Evolutionary conservation across 2,797 vertebrate species (phyloP).

Genomic region (Agapornis canus): DNA sequence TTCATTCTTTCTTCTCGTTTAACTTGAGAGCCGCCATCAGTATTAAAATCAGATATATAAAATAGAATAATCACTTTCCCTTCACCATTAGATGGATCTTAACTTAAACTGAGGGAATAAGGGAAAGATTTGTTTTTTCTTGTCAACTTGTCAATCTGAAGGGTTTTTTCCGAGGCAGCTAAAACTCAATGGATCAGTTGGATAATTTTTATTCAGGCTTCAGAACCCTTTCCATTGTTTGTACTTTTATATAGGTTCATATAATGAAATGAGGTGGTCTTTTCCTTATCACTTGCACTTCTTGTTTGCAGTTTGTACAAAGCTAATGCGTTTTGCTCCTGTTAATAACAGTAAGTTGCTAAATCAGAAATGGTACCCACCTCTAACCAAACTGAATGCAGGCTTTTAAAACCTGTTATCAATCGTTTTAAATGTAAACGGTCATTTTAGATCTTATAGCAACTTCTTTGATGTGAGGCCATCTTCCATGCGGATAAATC

Average conservation of each 20-base stretch:
- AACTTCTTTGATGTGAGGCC: not conserved
- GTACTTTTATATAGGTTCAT: not conserved
- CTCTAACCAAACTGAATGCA: not conserved
- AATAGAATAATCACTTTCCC: not conserved
- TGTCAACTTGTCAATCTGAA: slow-evolving; percentile 16
- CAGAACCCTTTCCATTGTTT: not conserved
- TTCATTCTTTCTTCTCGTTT: slow-evolving; percentile 22
- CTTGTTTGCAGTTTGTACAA: not conserved
- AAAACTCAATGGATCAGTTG: not conserved
- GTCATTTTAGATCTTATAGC: not conserved
- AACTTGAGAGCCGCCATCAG: not conserved
- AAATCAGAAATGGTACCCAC: not conserved
- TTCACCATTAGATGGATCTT: not conserved
- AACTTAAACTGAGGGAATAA: not conserved
- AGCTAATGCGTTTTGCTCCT: not conserved
- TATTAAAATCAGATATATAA: slow-evolving; percentile 9
- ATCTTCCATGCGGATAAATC: not conserved
- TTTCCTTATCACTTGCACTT: not conserved
- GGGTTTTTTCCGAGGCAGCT: not conserved
- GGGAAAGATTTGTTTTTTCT: slow-evolving; percentile 28
- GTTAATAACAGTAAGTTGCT: not conserved
- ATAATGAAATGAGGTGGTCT: not conserved
- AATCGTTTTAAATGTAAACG: not conserved
- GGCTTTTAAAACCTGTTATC: not conserved
- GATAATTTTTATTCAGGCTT: not conserved